These are phyloP conservation scores for Drosophila maculinotata DNA, from an alignment of 2,888 invertebrate species.

Conservation along the genomic window DNA sequence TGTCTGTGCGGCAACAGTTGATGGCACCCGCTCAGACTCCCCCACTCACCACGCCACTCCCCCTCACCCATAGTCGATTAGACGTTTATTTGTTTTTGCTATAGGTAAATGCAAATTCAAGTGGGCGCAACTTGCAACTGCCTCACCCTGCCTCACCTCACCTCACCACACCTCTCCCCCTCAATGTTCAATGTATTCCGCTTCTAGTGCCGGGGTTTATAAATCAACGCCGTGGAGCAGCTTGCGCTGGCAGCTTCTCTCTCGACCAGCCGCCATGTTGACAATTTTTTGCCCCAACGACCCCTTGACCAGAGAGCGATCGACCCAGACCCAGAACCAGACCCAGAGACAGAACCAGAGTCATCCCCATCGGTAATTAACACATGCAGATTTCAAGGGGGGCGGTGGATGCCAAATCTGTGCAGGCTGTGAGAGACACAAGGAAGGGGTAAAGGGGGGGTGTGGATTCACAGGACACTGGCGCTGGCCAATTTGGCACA, in stretches of 20 bases:
- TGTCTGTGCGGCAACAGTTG: conserved; percentile 74
- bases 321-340: conserved; percentile 24
- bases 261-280: conserved; percentile 70
- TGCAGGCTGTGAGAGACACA: conserved; percentile 2
- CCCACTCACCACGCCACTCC: neutral
- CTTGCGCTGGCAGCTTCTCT: conserved; percentile 71
- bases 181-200: neutral
- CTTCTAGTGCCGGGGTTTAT: conserved; percentile 60
- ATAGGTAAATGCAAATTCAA: conserved; percentile 77
- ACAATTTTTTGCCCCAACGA: conserved; percentile 65
- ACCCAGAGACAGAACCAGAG: conserved; percentile 13
- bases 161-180: neutral
- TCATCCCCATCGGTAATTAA: conserved; percentile 67
- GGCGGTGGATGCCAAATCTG: conserved; percentile 25
- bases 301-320: conserved; percentile 60
- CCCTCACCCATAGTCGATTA: conserved; percentile 58
- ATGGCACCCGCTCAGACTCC: conserved; percentile 17
- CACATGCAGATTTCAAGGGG: conserved; percentile 74
- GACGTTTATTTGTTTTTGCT: conserved; percentile 80
- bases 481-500: conserved; percentile 68
- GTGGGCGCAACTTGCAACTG: conserved; percentile 47
- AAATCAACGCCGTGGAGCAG: conserved; percentile 73
- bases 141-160: neutral
- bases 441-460: neutral
- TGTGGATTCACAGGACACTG: conserved; percentile 9